These are phyloP conservation scores for Nymphalis polychloros DNA, from an alignment of 2,888 invertebrate genomes.

Conservation along the genomic window DNA sequence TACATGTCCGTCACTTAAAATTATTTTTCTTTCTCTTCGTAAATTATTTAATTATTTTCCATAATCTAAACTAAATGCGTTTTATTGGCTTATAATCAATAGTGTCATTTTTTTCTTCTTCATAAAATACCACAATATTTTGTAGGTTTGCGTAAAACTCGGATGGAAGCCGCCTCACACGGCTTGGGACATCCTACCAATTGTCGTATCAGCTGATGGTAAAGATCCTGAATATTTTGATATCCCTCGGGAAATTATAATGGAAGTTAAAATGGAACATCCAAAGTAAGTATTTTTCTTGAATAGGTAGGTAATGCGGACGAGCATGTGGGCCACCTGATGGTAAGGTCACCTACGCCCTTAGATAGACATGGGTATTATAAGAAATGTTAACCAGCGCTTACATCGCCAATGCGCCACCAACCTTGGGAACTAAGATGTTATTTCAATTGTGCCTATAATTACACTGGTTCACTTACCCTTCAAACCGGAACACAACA, in stretches of 20 bases:
- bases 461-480: too few relatives aligned
- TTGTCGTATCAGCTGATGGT: conserved; percentile 95
- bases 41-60: conserved; percentile 32
- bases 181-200: conserved; percentile 92
- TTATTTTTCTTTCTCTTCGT: background rate
- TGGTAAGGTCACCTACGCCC: too few relatives aligned
- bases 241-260: conserved; percentile 91
- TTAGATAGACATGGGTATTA: too few relatives aligned
- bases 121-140: conserved; percentile 11
- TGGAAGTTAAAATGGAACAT: conserved; percentile 92
- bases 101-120: background rate
- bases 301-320: too few relatives aligned
- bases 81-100: too few relatives aligned
- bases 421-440: too few relatives aligned
- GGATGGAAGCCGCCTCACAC: conserved; percentile 93
- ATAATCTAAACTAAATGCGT: conserved; percentile 50
- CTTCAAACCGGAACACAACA: too few relatives aligned
- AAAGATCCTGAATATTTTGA: conserved; percentile 97
- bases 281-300: conserved; percentile 86
- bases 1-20: background rate
- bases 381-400: too few relatives aligned
- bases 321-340: too few relatives aligned
- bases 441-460: too few relatives aligned
- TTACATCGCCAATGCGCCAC: too few relatives aligned
- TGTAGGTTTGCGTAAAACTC: conserved; percentile 91